Evolutionary conservation across 2,797 vertebrate genomes (phyloP).

Genomic region (Distichodus sexfasciatus): DNA sequence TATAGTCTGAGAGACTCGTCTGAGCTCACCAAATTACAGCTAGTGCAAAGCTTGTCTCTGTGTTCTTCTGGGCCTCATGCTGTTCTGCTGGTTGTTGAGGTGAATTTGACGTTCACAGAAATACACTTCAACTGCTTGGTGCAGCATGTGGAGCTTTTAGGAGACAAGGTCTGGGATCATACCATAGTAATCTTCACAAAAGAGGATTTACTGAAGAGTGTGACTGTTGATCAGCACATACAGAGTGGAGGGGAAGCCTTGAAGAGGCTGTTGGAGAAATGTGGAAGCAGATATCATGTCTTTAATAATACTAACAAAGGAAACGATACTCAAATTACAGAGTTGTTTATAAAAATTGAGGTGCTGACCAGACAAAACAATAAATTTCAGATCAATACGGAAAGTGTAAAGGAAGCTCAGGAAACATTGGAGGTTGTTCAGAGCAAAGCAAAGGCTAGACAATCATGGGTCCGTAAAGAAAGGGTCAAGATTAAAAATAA

Average conservation of each 20-base stretch:
- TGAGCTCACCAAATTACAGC: neutral
- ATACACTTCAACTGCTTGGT: neutral
- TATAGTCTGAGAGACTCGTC: neutral
- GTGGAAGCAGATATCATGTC: conserved; percentile 6
- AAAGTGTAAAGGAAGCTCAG: neutral
- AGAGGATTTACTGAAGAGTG: neutral
- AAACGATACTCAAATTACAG: neutral
- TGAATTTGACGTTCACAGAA: neutral
- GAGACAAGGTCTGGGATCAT: conserved; percentile 12
- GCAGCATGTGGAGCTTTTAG: conserved; percentile 5
- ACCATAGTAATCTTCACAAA: conserved; percentile 21
- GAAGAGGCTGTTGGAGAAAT: conserved; percentile 24
- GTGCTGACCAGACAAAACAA: neutral
- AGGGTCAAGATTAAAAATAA: neutral
- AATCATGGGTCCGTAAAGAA: neutral
- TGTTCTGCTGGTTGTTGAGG: conserved; percentile 11
- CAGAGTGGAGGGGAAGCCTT: neutral
- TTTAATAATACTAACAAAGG: neutral
- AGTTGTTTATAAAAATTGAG: neutral
- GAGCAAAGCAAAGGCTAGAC: neutral
- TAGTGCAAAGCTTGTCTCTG: neutral
- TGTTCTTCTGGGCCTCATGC: conserved; percentile 23
- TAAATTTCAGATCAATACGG: neutral
- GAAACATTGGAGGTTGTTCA: neutral
- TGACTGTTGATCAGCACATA: neutral